Base-by-base conservation (phyloP, 1,140 invertebrate species). In the Caenorhabditis inopinata region DNA sequence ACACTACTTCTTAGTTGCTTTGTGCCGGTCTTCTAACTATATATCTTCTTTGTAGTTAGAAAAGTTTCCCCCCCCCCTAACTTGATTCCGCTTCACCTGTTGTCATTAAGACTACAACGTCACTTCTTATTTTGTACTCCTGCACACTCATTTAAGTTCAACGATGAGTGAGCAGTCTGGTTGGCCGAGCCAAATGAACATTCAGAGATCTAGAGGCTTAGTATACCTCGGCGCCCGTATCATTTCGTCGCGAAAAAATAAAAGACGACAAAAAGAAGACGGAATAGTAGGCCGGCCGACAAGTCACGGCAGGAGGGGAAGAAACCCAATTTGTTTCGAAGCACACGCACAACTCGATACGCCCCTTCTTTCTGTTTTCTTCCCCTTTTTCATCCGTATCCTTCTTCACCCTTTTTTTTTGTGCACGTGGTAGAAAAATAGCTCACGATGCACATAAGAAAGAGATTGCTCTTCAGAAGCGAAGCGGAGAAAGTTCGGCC, bases 251-350 rank as follows among this genome's bases (percentile, higher is more conserved):
- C 38, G 58, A 68, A 42, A 18, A 68, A 42, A 68, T 42, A 42
- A 68, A 68, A 18, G 38, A 68, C 16, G 58, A 68, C 35, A 27
- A 29, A 23, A 58, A 32, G 27, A n/a, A 25, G 6, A 51, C 21
- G 27, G 11, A 16, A 25, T 9, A 51, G 27, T 25, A 58, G 35
- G 51, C n/a, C n/a, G n/a, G n/a, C n/a, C n/a, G n/a, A 18, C 58
- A 68, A 68, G 58, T 68, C 32, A 21, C 25, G 51, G 27, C 27
- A 32, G 27, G 16, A 32, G 51, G 27, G 35, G 58, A 68, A 68
- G 58, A 68, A 68, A 68, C 58, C 58, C 58, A 68, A 68, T 68
- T 68, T 68, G 58, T 68, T 68, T 68, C 58, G 58, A 68, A 68
- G 32, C 58, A 68, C 32, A 68, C n/a, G n/a, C 21, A 68, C 58